Base-by-base conservation (phyloP, 1,140 invertebrate species). In the Caenorhabditis tropicalis region DNA sequence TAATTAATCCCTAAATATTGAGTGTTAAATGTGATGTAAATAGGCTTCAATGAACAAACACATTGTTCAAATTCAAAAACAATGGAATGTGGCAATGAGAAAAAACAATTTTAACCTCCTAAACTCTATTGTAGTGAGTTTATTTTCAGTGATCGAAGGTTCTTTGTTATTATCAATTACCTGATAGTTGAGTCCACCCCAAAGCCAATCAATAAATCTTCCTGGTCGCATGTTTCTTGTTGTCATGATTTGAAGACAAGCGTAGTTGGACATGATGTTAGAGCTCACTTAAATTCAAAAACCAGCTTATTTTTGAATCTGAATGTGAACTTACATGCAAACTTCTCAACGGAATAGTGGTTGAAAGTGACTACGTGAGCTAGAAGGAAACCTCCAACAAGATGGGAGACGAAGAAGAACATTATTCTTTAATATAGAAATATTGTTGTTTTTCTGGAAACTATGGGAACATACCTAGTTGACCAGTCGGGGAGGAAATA, bases 141-240 rank as follows among this genome's bases (percentile, higher is more conserved):
- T 43, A 6, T 5, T 43, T 43, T 43, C 39, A 5, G 39, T 5
- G 39, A 43, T 6, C 39, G 12, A 5, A 6, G 39, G 12, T 43
- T 43, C 5, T 31, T 21, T n/a, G n/a, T n/a, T n/a, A n/a, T n/a
- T n/a, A n/a, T n/a, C n/a, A n/a, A n/a, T 36, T 82, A 79, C 82
- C 82, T 83, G 91, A 65, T 91, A 92, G 87, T 91, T 91, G 10
- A 91, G 86, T 36, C 91, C 91, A 36, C 91, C 91, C 89, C 91
- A 91, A 15, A 92, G 86, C 90, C 91, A 92, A 80, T 91, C 91
- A 60, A 91, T 88, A 46, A 91, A 84, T 31, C 58, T 56, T 27
- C 88, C 91, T 6, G 91, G 89, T 6, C 86, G 83, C 90, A 91
- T 91, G 82, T 91, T 91, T 27, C 91, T 60, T 7, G 90, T 91